phyloP scores from a whole-genome alignment of 2,113 vertebrate species.

The Salvelinus sp. region DNA sequence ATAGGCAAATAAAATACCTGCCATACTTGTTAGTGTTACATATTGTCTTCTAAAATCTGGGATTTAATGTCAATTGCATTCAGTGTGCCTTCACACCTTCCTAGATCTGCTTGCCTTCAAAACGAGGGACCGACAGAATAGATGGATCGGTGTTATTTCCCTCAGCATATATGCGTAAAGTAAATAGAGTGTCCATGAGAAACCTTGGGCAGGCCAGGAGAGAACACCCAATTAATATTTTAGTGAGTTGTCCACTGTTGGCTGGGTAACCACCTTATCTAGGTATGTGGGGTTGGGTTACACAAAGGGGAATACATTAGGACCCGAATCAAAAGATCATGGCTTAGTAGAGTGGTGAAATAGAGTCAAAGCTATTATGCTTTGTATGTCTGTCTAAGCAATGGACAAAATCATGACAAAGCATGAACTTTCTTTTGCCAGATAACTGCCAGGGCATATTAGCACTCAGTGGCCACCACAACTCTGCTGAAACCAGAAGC shows the following conservation, averaged over 20 bases:
- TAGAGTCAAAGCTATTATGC: neutral
- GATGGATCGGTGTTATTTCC: conserved; percentile 34
- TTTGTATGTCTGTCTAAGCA: too few relatives aligned
- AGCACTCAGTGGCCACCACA: neutral
- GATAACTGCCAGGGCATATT: too few relatives aligned
- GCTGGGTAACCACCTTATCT: conserved; percentile 74
- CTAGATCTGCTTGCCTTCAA: conserved; percentile 9
- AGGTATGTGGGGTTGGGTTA: conserved; percentile 62
- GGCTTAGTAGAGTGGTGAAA: neutral
- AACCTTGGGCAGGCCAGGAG: conserved; percentile 19
- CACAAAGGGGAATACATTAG: conserved; percentile 40
- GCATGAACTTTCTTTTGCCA: neutral
- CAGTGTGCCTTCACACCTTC: neutral
- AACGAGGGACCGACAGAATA: conserved; percentile 1
- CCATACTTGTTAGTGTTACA: neutral
- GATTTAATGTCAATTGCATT: neutral
- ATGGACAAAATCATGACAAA: neutral
- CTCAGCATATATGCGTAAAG: conserved; percentile 35
- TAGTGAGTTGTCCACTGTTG: conserved; percentile 60
- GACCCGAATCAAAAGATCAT: conserved; percentile 51
- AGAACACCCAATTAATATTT: conserved; percentile 70
- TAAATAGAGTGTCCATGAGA: conserved; percentile 38
- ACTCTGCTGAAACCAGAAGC: neutral
- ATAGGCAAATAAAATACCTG: neutral
- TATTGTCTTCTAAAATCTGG: neutral